Conservation (phyloP, 2,113 vertebrate genomes). For the Cyprinodon tularosa region DNA sequence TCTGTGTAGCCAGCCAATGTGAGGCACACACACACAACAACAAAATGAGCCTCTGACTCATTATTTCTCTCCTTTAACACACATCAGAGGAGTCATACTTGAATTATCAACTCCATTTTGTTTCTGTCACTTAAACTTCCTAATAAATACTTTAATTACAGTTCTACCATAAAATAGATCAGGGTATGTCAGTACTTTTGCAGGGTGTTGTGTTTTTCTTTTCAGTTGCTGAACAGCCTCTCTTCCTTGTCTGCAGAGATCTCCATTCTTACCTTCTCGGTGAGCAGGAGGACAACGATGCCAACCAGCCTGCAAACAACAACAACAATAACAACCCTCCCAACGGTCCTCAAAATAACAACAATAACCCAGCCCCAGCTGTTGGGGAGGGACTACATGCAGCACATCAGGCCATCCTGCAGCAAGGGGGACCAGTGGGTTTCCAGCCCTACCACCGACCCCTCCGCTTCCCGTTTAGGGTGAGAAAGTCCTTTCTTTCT, state of each 20-base stretch:
- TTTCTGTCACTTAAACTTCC: no score
- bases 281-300: conserved; percentile 95
- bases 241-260: conserved; percentile 79
- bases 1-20: no score
- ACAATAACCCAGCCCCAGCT: conserved; percentile 90
- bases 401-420: conserved; percentile 97
- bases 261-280: conserved; percentile 97
- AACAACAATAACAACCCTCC: conserved; percentile 85
- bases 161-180: background rate
- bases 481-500: conserved; percentile 53
- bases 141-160: background rate
- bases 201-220: background rate
- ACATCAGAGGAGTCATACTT: background rate
- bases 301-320: conserved; percentile 91
- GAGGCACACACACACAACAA: no score
- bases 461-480: conserved; percentile 92
- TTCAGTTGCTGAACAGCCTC: background rate
- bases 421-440: conserved; percentile 96
- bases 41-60: background rate
- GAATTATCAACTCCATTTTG: background rate
- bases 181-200: background rate
- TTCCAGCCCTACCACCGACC: conserved; percentile 98
- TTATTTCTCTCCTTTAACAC: background rate
- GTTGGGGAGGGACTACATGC: conserved; percentile 96
- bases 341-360: conserved; percentile 85